Evolutionary conservation across 2,888 invertebrate species (phyloP).

Genomic region (Drosophila buzzatii): DNA sequence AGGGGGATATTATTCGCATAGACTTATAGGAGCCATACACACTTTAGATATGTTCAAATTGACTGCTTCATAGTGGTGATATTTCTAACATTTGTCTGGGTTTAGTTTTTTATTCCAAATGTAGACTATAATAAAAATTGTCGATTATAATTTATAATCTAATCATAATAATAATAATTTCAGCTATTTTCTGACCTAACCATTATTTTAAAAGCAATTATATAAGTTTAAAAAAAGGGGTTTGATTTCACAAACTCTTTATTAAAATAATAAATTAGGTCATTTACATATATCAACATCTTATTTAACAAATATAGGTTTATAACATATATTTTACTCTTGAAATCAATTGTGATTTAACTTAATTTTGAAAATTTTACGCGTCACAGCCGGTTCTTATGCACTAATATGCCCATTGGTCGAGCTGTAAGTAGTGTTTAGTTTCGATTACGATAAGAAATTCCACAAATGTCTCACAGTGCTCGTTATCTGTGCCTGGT

Average conservation of each 20-base stretch:
- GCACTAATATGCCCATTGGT: conserved; percentile 46
- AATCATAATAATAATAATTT: not conserved
- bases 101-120: not conserved
- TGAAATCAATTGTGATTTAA: not conserved
- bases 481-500: conserved; percentile 40
- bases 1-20: not conserved
- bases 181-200: too few relatives aligned
- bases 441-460: conserved; percentile 73
- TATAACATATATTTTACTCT: not conserved
- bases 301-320: not conserved
- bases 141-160: not conserved
- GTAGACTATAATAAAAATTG: not conserved
- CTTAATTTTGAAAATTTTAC: not conserved
- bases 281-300: too few relatives aligned
- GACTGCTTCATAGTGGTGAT: not conserved
- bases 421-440: conserved; percentile 29
- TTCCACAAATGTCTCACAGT: conserved; percentile 53
- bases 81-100: not conserved
- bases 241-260: too few relatives aligned
- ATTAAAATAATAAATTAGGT: too few relatives aligned
- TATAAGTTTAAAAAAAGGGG: too few relatives aligned
- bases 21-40: too few relatives aligned
- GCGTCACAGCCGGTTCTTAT: not conserved
- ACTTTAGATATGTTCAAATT: not conserved
- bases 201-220: too few relatives aligned